phyloP scores from a whole-genome alignment of 2,888 invertebrate genomes.

The Colletes collaris region DNA sequence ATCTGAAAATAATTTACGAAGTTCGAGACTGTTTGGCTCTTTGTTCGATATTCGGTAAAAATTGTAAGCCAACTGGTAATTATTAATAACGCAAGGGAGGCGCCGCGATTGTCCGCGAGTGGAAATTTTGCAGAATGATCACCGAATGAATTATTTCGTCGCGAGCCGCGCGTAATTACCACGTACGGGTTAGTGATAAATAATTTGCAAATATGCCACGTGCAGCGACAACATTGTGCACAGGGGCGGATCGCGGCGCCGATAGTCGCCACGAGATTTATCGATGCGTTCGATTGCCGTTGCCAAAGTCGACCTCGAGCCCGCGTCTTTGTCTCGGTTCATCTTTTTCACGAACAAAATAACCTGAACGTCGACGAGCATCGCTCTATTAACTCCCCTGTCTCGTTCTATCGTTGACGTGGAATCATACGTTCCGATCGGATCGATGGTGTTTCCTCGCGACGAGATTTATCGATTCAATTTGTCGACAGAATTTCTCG shows the following conservation, averaged over 20 bases:
- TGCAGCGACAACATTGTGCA: slow-evolving; percentile 31
- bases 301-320: slow-evolving; percentile 48
- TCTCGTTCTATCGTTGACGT: neutral
- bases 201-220: slow-evolving; percentile 56
- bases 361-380: neutral
- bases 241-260: slow-evolving; percentile 25
- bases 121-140: slow-evolving; percentile 48
- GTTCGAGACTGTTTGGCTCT: too few relatives aligned
- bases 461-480: slow-evolving; percentile 36
- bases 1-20: too few relatives aligned
- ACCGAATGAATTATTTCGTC: slow-evolving; percentile 43
- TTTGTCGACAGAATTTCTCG: slow-evolving; percentile 18
- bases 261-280: slow-evolving; percentile 52
- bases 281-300: slow-evolving; percentile 59
- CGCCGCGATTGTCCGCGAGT: slow-evolving; percentile 25
- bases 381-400: slow-evolving; percentile 31
- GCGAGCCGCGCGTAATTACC: slow-evolving; percentile 55
- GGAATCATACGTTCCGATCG: slow-evolving; percentile 8
- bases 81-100: slow-evolving; percentile 25
- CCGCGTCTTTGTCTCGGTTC: slow-evolving; percentile 34
- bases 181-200: slow-evolving; percentile 56
- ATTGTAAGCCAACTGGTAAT: too few relatives aligned
- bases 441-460: neutral
- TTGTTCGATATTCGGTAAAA: too few relatives aligned
- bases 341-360: neutral